These are phyloP conservation scores for Hololepta plana DNA, from an alignment of 2,888 invertebrate genomes.

Conservation along the genomic window DNA sequence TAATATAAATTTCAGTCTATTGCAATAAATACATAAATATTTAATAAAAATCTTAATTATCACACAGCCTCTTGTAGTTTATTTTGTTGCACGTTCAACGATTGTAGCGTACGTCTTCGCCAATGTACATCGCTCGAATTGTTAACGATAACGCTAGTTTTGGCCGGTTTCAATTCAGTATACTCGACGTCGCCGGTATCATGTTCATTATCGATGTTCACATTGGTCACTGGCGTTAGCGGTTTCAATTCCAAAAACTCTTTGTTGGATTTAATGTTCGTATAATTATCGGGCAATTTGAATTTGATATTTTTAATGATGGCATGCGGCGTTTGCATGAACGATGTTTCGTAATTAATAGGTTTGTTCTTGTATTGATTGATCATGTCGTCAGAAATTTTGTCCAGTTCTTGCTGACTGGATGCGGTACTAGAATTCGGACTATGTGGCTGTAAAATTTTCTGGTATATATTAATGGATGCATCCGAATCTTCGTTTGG, in stretches of 20 bases:
- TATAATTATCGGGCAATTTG: slow-evolving; percentile 25
- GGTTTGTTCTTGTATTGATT: slow-evolving; percentile 9
- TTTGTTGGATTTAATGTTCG: slow-evolving; percentile 14
- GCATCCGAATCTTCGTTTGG: slow-evolving; percentile 11
- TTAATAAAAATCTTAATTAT: too few relatives aligned
- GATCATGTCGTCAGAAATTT: slow-evolving; percentile 8
- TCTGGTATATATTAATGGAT: slow-evolving; percentile 23
- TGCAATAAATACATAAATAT: too few relatives aligned
- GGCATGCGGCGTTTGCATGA: slow-evolving; percentile 22
- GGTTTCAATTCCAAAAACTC: slow-evolving; percentile 14
- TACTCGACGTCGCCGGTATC: slow-evolving; percentile 17
- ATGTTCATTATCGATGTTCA: slow-evolving; percentile 19
- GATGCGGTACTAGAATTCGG: slow-evolving; percentile 9
- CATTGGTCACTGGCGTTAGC: slow-evolving; percentile 14
- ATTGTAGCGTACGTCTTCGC: slow-evolving; percentile 28
- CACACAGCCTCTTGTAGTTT: too few relatives aligned
- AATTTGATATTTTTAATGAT: slow-evolving; percentile 28
- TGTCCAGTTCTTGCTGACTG: too few relatives aligned
- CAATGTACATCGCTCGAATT: slow-evolving; percentile 30
- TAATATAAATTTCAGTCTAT: too few relatives aligned
- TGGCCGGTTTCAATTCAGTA: too few relatives aligned
- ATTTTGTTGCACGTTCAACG: slow-evolving; percentile 13
- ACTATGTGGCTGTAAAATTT: slow-evolving; percentile 19
- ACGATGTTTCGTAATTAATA: slow-evolving; percentile 22
- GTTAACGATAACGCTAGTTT: slow-evolving; percentile 22